A percentile compares a stretch with the other conserved stretches of the same genome.
phyloP scores from a whole-genome alignment of 2,888 invertebrate genomes.

The Notodonta ziczac region DNA sequence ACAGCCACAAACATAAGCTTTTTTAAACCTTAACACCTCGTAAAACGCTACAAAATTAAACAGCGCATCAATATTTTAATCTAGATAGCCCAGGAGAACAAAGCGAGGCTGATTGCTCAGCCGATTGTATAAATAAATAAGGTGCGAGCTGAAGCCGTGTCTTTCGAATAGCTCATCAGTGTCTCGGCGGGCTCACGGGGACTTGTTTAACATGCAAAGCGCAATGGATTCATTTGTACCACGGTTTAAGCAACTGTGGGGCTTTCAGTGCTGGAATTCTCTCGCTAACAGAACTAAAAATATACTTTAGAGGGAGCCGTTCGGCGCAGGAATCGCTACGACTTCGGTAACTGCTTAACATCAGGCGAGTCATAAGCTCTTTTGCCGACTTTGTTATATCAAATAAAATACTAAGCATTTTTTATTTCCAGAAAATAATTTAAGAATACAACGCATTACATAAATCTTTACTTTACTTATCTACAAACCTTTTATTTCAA shows the following conservation, averaged over 20 bases:
- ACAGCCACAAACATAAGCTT: no score
- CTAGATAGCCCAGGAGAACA: conserved; percentile 14
- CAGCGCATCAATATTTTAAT: conserved; percentile 13
- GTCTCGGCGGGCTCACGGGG: conserved; percentile 36
- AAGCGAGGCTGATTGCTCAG: conserved; percentile 30
- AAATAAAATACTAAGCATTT: no score
- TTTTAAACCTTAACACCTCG: no score
- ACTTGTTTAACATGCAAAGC: conserved; percentile 30
- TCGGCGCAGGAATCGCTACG: no score
- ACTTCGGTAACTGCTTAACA: no score
- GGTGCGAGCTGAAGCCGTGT: conserved; percentile 32
- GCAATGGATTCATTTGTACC: conserved; percentile 27
- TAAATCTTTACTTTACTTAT: no score
- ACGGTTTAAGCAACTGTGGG: conserved; percentile 15
- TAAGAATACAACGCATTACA: no score
- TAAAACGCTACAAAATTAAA: conserved; percentile 9
- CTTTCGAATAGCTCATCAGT: conserved; percentile 50
- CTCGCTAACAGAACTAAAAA: background rate
- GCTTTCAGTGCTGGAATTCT: conserved; percentile 8
- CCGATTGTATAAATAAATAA: conserved; percentile 41
- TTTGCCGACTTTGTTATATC: no score
- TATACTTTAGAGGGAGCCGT: no score
- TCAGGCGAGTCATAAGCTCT: no score
- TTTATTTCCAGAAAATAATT: no score
- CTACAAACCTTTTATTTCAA: no score